Conservation (phyloP, 2,113 vertebrate species). For the Chlorodrepanis virens region DNA sequence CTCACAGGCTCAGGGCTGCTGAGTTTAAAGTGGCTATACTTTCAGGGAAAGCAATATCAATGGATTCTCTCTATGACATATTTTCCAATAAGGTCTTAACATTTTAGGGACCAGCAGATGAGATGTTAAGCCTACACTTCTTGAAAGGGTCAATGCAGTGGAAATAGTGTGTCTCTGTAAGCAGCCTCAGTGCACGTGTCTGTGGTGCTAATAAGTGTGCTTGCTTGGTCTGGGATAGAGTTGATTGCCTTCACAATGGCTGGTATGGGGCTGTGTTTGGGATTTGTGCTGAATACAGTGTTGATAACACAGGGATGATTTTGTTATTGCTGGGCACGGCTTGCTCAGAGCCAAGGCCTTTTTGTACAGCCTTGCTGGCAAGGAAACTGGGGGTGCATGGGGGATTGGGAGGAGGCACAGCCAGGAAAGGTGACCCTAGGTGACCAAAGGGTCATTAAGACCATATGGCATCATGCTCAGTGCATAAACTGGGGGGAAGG, state of each 20-base stretch:
- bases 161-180: neutral
- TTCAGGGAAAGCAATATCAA: neutral
- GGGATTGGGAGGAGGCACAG: fast-evolving
- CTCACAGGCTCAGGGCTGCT: neutral
- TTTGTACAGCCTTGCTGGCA: fast-evolving
- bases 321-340: neutral
- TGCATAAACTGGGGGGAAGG: neutral
- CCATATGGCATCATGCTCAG: too few species aligned
- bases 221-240: neutral
- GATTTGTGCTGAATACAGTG: neutral
- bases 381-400: fast-evolving
- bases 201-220: neutral
- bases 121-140: neutral
- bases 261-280: neutral
- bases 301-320: neutral
- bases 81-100: neutral
- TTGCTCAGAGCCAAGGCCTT: neutral
- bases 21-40: neutral
- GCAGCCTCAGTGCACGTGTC: neutral
- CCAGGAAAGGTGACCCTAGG: neutral
- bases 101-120: neutral
- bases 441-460: neutral
- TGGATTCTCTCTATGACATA: constrained; percentile 1
- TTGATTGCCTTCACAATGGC: neutral
- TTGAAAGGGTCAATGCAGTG: neutral